Evolutionary conservation across 2,113 vertebrate species (phyloP).

Genomic region (Colistium nudipinnis): DNA sequence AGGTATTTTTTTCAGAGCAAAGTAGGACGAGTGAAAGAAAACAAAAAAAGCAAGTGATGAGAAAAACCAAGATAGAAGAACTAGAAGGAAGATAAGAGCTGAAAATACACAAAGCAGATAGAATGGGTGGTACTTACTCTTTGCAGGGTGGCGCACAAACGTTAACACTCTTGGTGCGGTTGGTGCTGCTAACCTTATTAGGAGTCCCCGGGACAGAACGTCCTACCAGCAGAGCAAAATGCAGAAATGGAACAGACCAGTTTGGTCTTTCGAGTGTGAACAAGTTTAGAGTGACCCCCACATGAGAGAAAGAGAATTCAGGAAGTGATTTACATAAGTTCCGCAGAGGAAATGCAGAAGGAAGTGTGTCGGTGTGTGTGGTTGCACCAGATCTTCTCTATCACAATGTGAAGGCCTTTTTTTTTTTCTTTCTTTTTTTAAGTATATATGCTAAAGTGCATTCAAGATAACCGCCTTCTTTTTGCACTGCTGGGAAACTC

Average conservation of each 20-base stretch:
- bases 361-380: slow-evolving; percentile 12
- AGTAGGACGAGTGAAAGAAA: neutral
- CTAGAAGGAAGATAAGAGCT: neutral
- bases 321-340: slow-evolving; percentile 44
- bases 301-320: neutral
- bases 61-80: neutral
- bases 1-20: neutral
- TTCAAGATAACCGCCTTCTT: too few species aligned
- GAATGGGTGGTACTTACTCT: slow-evolving; percentile 44
- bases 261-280: slow-evolving; percentile 41
- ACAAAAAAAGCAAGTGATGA: neutral
- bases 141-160: slow-evolving; percentile 5
- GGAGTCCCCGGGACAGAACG: slow-evolving; percentile 14
- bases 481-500: too few species aligned
- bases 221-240: slow-evolving; percentile 3
- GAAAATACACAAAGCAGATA: neutral
- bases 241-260: neutral
- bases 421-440: neutral
- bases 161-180: slow-evolving; percentile 3
- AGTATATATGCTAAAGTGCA: too few species aligned
- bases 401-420: neutral
- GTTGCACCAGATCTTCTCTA: neutral
- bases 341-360: slow-evolving; percentile 35
- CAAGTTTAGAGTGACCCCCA: neutral
- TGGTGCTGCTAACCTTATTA: slow-evolving; percentile 7